Conservation (phyloP, 2,113 vertebrate genomes). For the Microcebus murinus region DNA sequence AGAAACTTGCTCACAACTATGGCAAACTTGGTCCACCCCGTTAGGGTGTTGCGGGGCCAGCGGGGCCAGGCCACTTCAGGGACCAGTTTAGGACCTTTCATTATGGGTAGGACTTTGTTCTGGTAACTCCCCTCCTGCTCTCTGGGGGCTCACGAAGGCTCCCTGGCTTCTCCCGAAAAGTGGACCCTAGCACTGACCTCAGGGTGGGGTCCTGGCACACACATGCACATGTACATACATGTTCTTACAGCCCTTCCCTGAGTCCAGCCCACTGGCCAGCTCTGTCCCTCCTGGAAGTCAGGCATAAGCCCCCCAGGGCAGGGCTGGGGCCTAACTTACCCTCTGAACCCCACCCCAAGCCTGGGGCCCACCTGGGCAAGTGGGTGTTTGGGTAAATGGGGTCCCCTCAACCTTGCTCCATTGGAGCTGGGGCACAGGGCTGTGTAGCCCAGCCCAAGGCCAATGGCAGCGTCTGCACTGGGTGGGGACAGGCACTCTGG, state of each 20-base stretch:
- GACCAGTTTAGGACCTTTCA: too few species aligned
- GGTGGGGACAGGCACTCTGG: background rate
- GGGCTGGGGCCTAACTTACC: background rate
- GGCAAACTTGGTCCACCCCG: fast-evolving
- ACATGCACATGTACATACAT: fast-evolving
- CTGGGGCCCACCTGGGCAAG: background rate
- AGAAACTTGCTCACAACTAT: background rate
- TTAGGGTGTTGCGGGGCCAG: too few species aligned
- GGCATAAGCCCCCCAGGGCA: background rate
- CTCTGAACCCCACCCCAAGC: background rate
- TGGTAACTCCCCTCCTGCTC: background rate
- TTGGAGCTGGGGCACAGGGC: background rate
- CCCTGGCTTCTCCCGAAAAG: background rate
- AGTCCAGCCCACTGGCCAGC: background rate
- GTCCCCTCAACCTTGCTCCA: background rate
- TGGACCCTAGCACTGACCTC: background rate
- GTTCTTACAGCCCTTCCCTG: background rate
- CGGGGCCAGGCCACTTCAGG: background rate
- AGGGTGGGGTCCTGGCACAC: background rate
- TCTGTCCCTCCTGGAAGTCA: background rate
- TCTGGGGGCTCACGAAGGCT: background rate
- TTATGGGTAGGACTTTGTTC: background rate
- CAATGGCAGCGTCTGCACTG: fast-evolving
- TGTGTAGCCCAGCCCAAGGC: background rate
- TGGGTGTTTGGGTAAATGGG: background rate